Percentiles rank a stretch among this genome's conserved stretches.
phyloP scores from a whole-genome alignment of 2,888 invertebrate species.

The Nomada ruficornis region DNA sequence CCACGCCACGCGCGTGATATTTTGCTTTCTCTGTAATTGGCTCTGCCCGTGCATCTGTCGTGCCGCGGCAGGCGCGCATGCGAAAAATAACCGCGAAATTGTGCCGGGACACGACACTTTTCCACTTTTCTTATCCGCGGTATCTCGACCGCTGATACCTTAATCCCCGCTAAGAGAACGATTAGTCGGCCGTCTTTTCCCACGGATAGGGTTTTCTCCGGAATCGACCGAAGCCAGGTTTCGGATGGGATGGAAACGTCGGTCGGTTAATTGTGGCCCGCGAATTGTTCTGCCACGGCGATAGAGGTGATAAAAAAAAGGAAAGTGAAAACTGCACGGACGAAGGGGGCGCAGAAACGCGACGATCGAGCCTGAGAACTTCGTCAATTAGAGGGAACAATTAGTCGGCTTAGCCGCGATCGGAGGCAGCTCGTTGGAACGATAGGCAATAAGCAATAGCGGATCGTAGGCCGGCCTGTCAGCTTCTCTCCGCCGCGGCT shows the following conservation, averaged over 20 bases:
- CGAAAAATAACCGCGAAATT: slow-evolving; percentile 62
- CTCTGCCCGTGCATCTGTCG: slow-evolving; percentile 13
- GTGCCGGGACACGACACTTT: slow-evolving; percentile 48
- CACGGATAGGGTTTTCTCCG: slow-evolving; percentile 25
- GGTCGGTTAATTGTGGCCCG: slow-evolving; percentile 57
- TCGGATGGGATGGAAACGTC: slow-evolving; percentile 31
- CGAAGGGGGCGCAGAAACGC: slow-evolving; percentile 34
- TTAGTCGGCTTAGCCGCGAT: slow-evolving; percentile 74
- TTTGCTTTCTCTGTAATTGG: slow-evolving; percentile 41
- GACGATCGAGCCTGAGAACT: slow-evolving; percentile 80
- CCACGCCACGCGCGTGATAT: slow-evolving; percentile 34
- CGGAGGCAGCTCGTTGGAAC: slow-evolving; percentile 50
- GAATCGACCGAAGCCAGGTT: slow-evolving; percentile 24
- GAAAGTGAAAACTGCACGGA: slow-evolving; percentile 41
- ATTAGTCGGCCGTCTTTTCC: slow-evolving; percentile 25
- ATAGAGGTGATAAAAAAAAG: background rate
- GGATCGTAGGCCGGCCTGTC: slow-evolving; percentile 64
- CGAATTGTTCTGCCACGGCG: slow-evolving; percentile 45
- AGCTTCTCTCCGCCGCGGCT: slow-evolving; percentile 43
- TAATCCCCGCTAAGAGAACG: slow-evolving; percentile 17
- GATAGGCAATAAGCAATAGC: slow-evolving; percentile 78
- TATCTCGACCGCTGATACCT: slow-evolving; percentile 22
- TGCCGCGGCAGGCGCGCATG: slow-evolving; percentile 21
- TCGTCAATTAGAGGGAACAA: slow-evolving; percentile 82
- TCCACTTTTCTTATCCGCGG: slow-evolving; percentile 30